Conservation (phyloP, 2,113 vertebrate genomes). For the Ochotona curzoniae region DNA sequence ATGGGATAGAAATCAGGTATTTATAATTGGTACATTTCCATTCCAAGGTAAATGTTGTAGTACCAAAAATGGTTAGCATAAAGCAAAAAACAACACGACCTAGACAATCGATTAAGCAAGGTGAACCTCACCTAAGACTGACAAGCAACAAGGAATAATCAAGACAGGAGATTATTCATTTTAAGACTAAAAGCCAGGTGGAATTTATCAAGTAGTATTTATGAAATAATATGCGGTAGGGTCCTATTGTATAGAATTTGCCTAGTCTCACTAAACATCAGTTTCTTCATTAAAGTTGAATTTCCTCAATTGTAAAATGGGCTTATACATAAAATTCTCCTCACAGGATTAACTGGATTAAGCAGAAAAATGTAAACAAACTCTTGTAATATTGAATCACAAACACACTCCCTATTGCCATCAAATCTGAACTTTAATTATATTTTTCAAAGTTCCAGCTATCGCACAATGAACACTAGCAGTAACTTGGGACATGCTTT, state of each 20-base stretch:
- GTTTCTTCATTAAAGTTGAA: background rate
- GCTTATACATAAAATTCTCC: background rate
- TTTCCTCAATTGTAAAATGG: background rate
- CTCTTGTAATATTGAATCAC: background rate
- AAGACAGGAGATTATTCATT: background rate
- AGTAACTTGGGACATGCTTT: background rate
- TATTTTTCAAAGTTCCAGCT: background rate
- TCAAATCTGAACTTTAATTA: background rate
- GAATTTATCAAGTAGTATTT: conserved; percentile 4
- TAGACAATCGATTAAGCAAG: background rate
- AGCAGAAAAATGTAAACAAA: background rate
- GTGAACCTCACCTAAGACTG: background rate
- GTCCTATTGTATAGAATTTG: background rate
- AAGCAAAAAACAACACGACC: background rate
- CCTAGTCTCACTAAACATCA: background rate
- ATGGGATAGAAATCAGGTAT: background rate
- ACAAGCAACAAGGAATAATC: background rate
- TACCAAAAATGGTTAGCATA: background rate
- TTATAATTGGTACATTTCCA: background rate
- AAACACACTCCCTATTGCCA: background rate
- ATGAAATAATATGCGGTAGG: background rate
- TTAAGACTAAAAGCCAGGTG: background rate
- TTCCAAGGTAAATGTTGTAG: background rate
- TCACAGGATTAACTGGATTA: background rate
- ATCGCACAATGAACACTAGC: background rate